Conservation (phyloP, 1,140 invertebrate genomes). For the Aphaenogaster ashmeadi region DNA sequence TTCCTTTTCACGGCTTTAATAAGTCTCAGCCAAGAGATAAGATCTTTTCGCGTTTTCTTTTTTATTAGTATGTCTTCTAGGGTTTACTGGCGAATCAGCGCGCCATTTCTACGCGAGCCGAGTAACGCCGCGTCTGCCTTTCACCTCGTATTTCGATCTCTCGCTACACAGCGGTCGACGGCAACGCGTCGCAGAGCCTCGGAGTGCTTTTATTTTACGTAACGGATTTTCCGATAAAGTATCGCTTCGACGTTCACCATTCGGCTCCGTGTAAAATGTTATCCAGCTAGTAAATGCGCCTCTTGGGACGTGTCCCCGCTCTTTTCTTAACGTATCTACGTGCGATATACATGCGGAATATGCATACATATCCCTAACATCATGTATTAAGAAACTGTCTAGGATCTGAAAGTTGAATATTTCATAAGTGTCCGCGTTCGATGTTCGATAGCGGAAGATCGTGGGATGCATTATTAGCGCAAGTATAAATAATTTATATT, state of each 20-base stretch:
- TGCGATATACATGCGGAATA: slow-evolving; percentile 19
- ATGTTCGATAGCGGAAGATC: neutral
- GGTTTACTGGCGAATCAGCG: slow-evolving; percentile 29
- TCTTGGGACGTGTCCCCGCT: slow-evolving; percentile 37
- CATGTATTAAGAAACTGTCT: slow-evolving; percentile 17
- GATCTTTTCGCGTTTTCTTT: neutral
- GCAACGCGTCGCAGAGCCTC: slow-evolving; percentile 72
- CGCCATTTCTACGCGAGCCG: slow-evolving; percentile 27
- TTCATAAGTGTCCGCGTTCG: neutral
- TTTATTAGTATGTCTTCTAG: slow-evolving; percentile 26
- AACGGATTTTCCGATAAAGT: slow-evolving; percentile 78
- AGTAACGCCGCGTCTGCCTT: slow-evolving; percentile 20
- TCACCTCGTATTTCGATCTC: slow-evolving; percentile 69
- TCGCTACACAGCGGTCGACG: slow-evolving; percentile 29
- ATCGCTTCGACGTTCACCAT: slow-evolving; percentile 67
- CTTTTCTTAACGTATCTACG: slow-evolving; percentile 11
- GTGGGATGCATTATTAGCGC: too few relatives aligned
- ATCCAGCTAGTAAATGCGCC: slow-evolving; percentile 70
- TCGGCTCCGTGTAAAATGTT: slow-evolving; percentile 70
- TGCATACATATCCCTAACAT: slow-evolving; percentile 40
- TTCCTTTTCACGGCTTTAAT: neutral
- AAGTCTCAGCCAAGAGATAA: neutral
- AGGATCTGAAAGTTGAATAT: neutral
- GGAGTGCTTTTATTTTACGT: slow-evolving; percentile 77
- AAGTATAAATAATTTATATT: neutral